Percentiles rank a stretch among this genome's conserved stretches.
phyloP scores from a whole-genome alignment of 2,888 invertebrate species.

The Ochropacha duplaris region DNA sequence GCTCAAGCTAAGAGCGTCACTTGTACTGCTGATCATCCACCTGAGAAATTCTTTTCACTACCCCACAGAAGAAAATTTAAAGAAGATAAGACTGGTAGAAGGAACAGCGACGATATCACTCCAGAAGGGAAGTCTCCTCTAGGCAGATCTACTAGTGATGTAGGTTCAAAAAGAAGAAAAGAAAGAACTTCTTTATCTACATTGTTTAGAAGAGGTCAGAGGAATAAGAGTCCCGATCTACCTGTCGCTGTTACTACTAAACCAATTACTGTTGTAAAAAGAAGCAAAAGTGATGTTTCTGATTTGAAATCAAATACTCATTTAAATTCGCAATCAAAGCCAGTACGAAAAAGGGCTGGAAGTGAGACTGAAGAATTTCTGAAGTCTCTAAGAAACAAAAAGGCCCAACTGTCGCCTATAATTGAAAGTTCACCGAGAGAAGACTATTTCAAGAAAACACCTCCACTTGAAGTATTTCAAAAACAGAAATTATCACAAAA shows the following conservation, averaged over 20 bases:
- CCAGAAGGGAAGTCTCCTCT: constrained; percentile 66
- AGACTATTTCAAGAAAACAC: constrained; percentile 84
- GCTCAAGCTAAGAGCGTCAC: constrained; percentile 88
- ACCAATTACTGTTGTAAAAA: constrained; percentile 70
- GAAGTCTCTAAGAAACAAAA: constrained; percentile 80
- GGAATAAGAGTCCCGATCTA: constrained; percentile 74
- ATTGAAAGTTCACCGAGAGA: constrained; percentile 89
- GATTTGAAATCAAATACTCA: constrained; percentile 82
- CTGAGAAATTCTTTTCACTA: constrained; percentile 87
- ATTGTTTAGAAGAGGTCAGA: constrained; percentile 84
- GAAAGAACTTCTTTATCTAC: constrained; percentile 86
- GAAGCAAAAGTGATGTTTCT: constrained; percentile 86
- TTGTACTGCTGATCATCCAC: constrained; percentile 84
- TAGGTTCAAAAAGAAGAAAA: constrained; percentile 68
- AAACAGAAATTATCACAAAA: constrained; percentile 62
- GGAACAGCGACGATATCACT: constrained; percentile 82
- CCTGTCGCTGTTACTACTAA: constrained; percentile 76
- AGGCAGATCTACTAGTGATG: constrained; percentile 83
- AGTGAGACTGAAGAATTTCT: constrained; percentile 84
- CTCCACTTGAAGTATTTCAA: constrained; percentile 66
- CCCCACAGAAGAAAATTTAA: constrained; percentile 84
- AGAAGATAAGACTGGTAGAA: constrained; percentile 61
- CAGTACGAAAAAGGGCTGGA: constrained; percentile 82
- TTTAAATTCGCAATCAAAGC: constrained; percentile 65
- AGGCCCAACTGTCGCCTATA: constrained; percentile 89